phyloP scores from a whole-genome alignment of 2,888 invertebrate species.

The Leucozona laternaria region DNA sequence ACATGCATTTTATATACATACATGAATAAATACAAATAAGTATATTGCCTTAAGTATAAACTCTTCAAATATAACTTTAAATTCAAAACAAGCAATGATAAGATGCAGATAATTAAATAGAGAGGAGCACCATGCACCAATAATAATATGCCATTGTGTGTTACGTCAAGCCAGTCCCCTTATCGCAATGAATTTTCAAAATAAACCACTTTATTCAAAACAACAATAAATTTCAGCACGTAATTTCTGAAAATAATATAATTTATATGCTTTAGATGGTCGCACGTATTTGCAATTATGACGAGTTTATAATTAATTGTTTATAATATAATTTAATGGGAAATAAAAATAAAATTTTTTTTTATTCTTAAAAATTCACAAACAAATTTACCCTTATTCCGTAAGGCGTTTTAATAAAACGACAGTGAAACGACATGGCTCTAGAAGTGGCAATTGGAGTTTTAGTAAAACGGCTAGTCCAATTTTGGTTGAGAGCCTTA shows the following conservation, averaged over 20 bases:
- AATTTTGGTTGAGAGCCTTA: no score
- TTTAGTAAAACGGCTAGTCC: no score
- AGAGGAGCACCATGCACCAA: not conserved
- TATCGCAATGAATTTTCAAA: not conserved
- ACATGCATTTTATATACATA: not conserved
- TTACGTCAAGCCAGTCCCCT: not conserved
- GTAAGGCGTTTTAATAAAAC: no score
- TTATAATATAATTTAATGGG: no score
- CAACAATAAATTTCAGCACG: slow-evolving; percentile 12
- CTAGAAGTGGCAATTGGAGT: no score
- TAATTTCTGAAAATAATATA: slow-evolving; percentile 11
- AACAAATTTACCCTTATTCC: no score
- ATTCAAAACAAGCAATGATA: slow-evolving; percentile 26
- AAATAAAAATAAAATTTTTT: no score
- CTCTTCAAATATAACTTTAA: slow-evolving; percentile 20
- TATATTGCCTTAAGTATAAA: slow-evolving; percentile 1
- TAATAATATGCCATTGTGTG: not conserved
- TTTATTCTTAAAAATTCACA: no score
- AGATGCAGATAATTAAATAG: not conserved
- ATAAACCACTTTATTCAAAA: not conserved
- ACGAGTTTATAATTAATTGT: no score
- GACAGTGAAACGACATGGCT: no score
- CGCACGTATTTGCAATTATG: not conserved
- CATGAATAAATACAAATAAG: not conserved
- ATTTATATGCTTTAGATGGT: not conserved